Base-by-base conservation (phyloP, 2,888 invertebrate species). In the Prenolepis imparis region DNA sequence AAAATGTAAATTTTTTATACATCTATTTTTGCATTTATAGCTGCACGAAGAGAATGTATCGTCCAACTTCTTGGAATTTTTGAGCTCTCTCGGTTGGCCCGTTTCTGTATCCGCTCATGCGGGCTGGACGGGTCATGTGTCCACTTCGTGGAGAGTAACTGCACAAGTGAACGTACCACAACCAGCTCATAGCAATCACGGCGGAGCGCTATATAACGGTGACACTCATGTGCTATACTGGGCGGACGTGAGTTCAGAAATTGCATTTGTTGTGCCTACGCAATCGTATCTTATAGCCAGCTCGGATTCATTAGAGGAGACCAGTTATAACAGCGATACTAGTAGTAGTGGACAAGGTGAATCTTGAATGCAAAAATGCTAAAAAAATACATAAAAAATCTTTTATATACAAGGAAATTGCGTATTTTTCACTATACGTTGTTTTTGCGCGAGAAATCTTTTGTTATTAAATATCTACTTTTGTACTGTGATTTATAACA, bases 181-280 rank as follows among this genome's bases (percentile, higher is more conserved):
- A 61, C 88, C 91, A 3, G 86, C 90, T 3, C 91, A 93, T 75
- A 89, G 89, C 61, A 95, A 95, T 84, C 96, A 96, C 88, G 96
- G 97, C 18, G 98, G 97, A 64, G 95, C 96, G 87, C 95, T 97
- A 74, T 99, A 98, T 93, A 98, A 98, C 94, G 99, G 98, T 0
- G 96, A 97, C 78, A 97, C 97, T 82, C 97, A 97, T 94, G 97
- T 98, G 3, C 95, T 99, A 0, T 99, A 99, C 95, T 99, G 99
- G 99, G 98, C 99, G 1, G 99, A 99, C 95, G 98, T 98, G 0
- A 97, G 97, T 70, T 97, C 98, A 4, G 99, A 99, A 95, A 97
- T 99, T 78, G 98, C 99, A 1, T 99, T 99, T 95, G 97, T 99
- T 24, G 98, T 99, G 75, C 99, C 99, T 0, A 96, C 96, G 1